Conservation (phyloP, 2,888 invertebrate genomes). For the Ophion costatus region DNA sequence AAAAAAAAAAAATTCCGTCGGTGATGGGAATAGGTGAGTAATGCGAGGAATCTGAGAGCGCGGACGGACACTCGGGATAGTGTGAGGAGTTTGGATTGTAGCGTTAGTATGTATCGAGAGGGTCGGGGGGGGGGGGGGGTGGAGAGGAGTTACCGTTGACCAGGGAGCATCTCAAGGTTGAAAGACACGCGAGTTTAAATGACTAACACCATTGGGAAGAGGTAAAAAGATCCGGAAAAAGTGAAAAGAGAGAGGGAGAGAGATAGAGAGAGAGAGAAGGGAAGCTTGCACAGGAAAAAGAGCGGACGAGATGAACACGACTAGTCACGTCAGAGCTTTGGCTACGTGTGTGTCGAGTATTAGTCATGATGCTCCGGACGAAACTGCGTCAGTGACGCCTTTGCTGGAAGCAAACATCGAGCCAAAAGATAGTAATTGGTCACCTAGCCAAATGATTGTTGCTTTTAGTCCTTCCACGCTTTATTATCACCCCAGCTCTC, state of each 20-base stretch:
- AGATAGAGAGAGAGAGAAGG: not conserved
- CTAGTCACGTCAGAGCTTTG: conserved; percentile 29
- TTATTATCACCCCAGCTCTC: not conserved
- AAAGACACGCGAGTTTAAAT: conserved; percentile 46
- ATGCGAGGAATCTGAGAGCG: conserved; percentile 38
- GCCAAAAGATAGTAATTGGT: conserved; percentile 6
- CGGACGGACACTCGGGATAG: conserved; percentile 23
- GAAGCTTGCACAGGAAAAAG: conserved; percentile 24
- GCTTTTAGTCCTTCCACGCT: no score
- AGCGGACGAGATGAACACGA: conserved; percentile 37
- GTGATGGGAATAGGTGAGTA: conserved; percentile 32
- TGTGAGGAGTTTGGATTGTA: conserved; percentile 34
- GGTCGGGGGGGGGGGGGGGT: not conserved
- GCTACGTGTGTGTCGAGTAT: conserved; percentile 38
- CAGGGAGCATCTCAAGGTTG: conserved; percentile 30
- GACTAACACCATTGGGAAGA: conserved; percentile 47
- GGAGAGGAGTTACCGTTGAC: conserved; percentile 17
- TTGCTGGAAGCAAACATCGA: not conserved
- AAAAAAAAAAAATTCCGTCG: conserved; percentile 18
- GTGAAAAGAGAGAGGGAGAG: not conserved
- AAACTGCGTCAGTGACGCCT: conserved; percentile 48
- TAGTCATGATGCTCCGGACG: conserved; percentile 56
- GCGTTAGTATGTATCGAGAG: conserved; percentile 1
- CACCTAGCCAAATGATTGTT: not conserved
- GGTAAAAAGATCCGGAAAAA: conserved; percentile 35